A percentile compares a stretch with the other conserved stretches of the same genome.
Conservation (phyloP, 1,140 invertebrate species). For the Drosophila willistoni region DNA sequence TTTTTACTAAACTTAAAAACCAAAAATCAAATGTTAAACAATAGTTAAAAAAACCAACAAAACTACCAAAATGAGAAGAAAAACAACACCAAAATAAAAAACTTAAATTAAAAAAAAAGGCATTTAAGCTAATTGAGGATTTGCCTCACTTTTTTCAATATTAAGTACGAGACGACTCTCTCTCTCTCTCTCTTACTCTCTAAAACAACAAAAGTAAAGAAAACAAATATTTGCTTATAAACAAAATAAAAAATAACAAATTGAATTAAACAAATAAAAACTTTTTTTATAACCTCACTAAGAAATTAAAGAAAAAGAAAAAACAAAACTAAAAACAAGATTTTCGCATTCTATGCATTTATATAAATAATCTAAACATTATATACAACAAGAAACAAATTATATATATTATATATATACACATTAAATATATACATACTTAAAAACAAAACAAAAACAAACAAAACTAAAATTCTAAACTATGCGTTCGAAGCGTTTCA, state of each 20-base stretch:
- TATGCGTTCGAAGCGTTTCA: constrained; percentile 78
- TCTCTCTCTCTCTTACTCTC: not conserved
- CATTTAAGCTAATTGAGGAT: constrained; percentile 1
- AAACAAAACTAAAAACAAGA: constrained; percentile 42
- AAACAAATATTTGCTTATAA: constrained; percentile 9
- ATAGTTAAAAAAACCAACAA: constrained; percentile 23
- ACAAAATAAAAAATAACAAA: constrained; percentile 9
- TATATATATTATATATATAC: constrained; percentile 33
- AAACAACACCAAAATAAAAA: constrained; percentile 41
- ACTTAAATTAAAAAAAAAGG: constrained; percentile 27
- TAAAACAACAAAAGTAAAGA: not conserved
- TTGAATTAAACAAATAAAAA: constrained; percentile 28
- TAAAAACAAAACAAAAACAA: constrained; percentile 32
- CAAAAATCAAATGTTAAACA: constrained; percentile 22
- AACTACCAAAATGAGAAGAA: constrained; percentile 23
- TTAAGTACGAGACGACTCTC: not conserved
- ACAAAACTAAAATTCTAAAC: constrained; percentile 71
- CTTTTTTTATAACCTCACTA: constrained; percentile 61
- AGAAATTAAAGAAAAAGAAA: constrained; percentile 42
- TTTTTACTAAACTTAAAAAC: constrained; percentile 44
- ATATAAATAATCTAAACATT: constrained; percentile 40
- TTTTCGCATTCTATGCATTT: constrained; percentile 78
- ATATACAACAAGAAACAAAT: constrained; percentile 23
- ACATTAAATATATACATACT: constrained; percentile 35
- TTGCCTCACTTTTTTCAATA: not conserved